Evolutionary conservation across 2,113 vertebrate genomes (phyloP), one percentile per base, ranked within the genome.

Genomic region (Centropus unirufus): DNA sequence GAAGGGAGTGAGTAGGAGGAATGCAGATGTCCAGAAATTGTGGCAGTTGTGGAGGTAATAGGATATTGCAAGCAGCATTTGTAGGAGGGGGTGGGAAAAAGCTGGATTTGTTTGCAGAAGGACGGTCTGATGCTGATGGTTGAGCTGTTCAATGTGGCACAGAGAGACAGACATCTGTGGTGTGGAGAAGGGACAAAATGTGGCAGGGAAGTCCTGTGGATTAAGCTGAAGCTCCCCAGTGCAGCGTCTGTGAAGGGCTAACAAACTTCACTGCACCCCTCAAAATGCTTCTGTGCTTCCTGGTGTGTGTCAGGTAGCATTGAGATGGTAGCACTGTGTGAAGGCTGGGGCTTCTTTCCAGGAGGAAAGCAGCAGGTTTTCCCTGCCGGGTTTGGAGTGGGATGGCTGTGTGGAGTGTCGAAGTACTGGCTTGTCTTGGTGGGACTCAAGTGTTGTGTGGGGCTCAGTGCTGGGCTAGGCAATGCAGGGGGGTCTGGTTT

Each of bases 381-480:
- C 22, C 20, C 40, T 66, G 59, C 36, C 26, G 34, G 4, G 32
- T 75, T 34, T 83, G 58, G 67, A 44, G 78, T 26, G 42, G 36
- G 23, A 3, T 0, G 15, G 17, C 47, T 72, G 14, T 1, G 2
- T 21, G 27, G 1, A 0, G 8, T 34, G 23, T 10, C 55, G 12
- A 46, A 24, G 34, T 11, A 16, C 61, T 46, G 47, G 7, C 21
- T 70, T 42, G 2, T 13, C 12, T 10, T 51, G 42, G 17, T 55
- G 70, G n/a, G 46, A n/a, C 66, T 52, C 0, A 3, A 27, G n/a
- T 0, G 0, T 12, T 3, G 8, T 5, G 5, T 30, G 61, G n/a
- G 66, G 55, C 68, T 64, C 14, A 11, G 34, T 0, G 4, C 63
- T 70, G 81, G 51, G 51, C 64, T 72, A 59, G 4, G 54, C 22